Base-by-base conservation (phyloP, 2,797 vertebrate species). In the Synanceia verrucosa region DNA sequence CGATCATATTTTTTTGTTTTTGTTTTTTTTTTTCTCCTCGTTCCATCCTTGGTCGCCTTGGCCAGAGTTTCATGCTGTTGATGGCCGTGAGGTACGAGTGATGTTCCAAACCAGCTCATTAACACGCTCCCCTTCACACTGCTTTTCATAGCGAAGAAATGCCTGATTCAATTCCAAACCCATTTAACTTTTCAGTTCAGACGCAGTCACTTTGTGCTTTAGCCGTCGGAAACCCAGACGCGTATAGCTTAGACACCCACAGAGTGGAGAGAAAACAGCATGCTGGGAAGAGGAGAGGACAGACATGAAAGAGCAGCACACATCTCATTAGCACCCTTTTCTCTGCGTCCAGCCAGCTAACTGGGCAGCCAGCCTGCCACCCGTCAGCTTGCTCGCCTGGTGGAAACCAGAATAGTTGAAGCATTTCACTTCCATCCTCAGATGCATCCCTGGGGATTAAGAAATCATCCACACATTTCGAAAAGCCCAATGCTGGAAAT, bases 401-500 rank as follows among this genome's bases (percentile, higher is more conserved):
- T 9, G 70, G 73, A 76, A 75, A 55, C 3, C 11, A 50, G 65
- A 71, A 29, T 58, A 50, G 79, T 13, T 19, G 33, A 76, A 77
- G 83, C 75, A 34, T 78, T 86, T 83, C 33, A 0, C 58, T 61
- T 58, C 75, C 52, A 19, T 53, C 75, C 82, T 76, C 64, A 41
- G 24, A 83, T 11, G 61, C 65, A 18, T 84, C 85, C 76, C 53
- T 0, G 53, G 41, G 84, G 86, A 92, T 89, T 88, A 86, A 82
- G 80, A 84, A 88, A 83, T 88, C 86, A 84, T 84, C 79, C 70
- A 57, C 67, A 62, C 73, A 65, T 76, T 87, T 76, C 19, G 2
- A 58, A 70, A 76, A 83, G 47, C 58, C 37, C 33, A 44, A 44
- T 50, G 51, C 61, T 74, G 58, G 77, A 89, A 88, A 89, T 75